Evolutionary conservation across 2,113 vertebrate species (phyloP).

Genomic region (Mesitornis unicolor): DNA sequence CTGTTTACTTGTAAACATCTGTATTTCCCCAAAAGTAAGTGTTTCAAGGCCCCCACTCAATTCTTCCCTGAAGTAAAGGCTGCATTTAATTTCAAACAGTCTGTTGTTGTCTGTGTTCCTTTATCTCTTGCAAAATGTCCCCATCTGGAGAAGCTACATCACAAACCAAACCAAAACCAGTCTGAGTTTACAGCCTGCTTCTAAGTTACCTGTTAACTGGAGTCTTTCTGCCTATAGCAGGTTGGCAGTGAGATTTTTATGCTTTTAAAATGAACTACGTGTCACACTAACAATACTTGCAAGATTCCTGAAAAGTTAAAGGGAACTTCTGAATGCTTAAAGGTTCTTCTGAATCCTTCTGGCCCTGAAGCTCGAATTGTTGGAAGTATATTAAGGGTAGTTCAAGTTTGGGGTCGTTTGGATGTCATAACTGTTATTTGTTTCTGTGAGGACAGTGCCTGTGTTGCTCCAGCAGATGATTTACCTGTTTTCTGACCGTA

Average conservation of each 20-base stretch:
- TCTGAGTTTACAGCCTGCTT: not conserved
- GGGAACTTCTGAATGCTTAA: not conserved
- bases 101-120: not conserved
- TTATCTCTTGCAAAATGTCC: not conserved
- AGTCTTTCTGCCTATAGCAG: not conserved
- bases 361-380: not conserved
- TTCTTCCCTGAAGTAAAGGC: not conserved
- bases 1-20: not conserved
- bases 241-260: not conserved
- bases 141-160: not conserved
- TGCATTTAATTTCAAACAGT: not conserved
- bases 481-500: not conserved
- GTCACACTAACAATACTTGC: not conserved
- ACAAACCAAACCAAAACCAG: not conserved
- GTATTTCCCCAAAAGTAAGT: not conserved
- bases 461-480: not conserved
- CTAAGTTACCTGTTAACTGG: not conserved
- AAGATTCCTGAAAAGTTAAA: not conserved
- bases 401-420: not conserved
- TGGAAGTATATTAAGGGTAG: not conserved
- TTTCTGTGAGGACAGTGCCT: not conserved
- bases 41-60: not conserved
- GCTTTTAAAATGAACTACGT: not conserved
- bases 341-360: not conserved
- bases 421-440: not conserved